Base-by-base conservation (phyloP, 2,797 vertebrate species). In the Melanotaenia boesemani region DNA sequence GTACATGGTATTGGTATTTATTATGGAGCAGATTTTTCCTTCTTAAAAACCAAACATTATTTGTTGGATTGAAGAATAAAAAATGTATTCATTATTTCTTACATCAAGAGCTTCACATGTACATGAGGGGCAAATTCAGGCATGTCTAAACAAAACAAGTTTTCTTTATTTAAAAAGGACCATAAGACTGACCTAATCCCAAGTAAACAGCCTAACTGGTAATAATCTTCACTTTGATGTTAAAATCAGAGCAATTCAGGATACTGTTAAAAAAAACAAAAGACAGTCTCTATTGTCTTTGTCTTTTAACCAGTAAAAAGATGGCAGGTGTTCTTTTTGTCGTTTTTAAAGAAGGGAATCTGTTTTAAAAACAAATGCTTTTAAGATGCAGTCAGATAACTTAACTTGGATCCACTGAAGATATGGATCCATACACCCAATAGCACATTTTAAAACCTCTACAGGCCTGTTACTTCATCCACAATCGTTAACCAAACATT, bases 171-270 rank as follows among this genome's bases (percentile, higher is more conserved):
- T 46, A 20, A n/a, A 8, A 24, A 13, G 26, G 13, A 24, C 22
- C 20, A 2, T 60, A 46, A 7, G 41, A 55, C 24, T 20, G 39
- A 24, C 48, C 58, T 71, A 54, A 70, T 63, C 22, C 20, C 7
- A 16, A 57, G 52, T 22, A 54, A 67, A 46, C 30, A 22, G 15
- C 55, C 44, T 63, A 52, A 41, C 13, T 68, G 36, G 22, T 70
- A 22, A 72, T n/a, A 41, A 7, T 24, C 50, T 63, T 41, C 5
- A 44, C 56, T 57, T 52, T 36, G 18, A 41, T 22, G 34, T 52
- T 67, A 22, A 52, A 58, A 24, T 57, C 1, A 62, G 61, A 72
- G 15, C 3, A 32, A 55, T 48, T 71, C 15, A 71, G 34, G 39
- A 56, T 39, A 62, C 15, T 48, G 68, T 30, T 62, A 24, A 28